phyloP scores from a whole-genome alignment of 2,797 vertebrate genomes.

The Pseudochirops cupreus region DNA sequence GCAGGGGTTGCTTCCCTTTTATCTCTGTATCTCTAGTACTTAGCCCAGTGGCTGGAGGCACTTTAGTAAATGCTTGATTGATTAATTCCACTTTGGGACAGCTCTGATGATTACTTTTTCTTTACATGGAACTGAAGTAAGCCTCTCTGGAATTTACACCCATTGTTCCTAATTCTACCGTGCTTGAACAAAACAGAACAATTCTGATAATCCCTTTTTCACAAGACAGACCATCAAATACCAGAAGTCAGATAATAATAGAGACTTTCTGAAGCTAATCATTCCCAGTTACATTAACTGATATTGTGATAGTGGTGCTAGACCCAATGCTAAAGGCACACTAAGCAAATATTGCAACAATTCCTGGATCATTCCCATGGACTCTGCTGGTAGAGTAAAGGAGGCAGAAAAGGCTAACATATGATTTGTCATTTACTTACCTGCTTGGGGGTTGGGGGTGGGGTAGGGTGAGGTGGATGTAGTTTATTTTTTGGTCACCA shows the following conservation, averaged over 20 bases:
- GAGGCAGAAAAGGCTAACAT: neutral
- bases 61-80: neutral
- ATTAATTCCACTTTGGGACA: neutral
- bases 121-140: neutral
- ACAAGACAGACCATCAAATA: neutral
- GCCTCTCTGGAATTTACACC: neutral
- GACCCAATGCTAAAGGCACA: neutral
- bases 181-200: neutral
- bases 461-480: neutral
- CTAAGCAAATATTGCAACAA: neutral
- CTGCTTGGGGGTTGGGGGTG: too few relatives aligned
- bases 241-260: neutral
- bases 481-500: neutral
- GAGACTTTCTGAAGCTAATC: neutral
- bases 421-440: neutral
- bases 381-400: neutral
- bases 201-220: neutral
- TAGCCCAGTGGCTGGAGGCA: neutral
- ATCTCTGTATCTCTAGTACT: neutral
- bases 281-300: neutral
- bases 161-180: neutral
- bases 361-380: neutral
- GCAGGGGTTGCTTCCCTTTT: neutral
- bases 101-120: neutral
- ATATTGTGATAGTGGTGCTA: neutral